phyloP scores from a whole-genome alignment of 2,113 vertebrate species.

The Ranitomeya imitator region DNA sequence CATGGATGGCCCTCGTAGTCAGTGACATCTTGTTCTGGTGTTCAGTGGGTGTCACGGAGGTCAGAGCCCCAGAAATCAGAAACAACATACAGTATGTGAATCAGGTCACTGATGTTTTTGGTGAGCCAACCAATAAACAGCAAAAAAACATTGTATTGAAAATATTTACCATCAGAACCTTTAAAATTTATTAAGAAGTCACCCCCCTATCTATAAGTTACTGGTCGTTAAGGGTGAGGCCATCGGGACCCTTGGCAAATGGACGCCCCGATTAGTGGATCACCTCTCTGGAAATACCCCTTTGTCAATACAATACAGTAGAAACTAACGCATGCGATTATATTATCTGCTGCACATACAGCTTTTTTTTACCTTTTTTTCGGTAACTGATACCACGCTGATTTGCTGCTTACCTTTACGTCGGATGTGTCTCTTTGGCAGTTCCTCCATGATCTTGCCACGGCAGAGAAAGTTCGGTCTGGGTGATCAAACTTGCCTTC shows the following conservation, averaged over 20 bases:
- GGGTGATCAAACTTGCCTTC: constrained; percentile 93
- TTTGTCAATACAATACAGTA: too few relatives aligned
- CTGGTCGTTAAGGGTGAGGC: too few relatives aligned
- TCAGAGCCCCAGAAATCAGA: background rate
- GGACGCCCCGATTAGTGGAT: too few relatives aligned
- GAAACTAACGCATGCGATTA: background rate
- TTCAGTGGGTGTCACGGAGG: background rate
- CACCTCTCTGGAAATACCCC: too few relatives aligned
- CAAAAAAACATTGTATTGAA: background rate
- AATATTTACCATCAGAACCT: background rate
- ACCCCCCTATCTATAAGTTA: too few relatives aligned
- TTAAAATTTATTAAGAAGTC: too few relatives aligned
- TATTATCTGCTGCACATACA: background rate
- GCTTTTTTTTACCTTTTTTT: background rate
- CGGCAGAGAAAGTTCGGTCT: constrained; percentile 88
- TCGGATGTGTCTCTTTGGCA: constrained; percentile 96
- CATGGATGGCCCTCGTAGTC: background rate
- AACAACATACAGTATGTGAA: background rate
- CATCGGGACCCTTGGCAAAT: too few relatives aligned
- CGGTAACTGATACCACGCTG: background rate
- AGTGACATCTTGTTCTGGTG: background rate
- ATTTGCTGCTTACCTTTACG: constrained; percentile 79
- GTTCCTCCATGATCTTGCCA: constrained; percentile 91
- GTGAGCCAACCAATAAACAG: background rate
- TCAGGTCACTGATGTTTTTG: background rate